Base-by-base conservation (phyloP, 2,113 vertebrate species). In the Prunella fulvescens region DNA sequence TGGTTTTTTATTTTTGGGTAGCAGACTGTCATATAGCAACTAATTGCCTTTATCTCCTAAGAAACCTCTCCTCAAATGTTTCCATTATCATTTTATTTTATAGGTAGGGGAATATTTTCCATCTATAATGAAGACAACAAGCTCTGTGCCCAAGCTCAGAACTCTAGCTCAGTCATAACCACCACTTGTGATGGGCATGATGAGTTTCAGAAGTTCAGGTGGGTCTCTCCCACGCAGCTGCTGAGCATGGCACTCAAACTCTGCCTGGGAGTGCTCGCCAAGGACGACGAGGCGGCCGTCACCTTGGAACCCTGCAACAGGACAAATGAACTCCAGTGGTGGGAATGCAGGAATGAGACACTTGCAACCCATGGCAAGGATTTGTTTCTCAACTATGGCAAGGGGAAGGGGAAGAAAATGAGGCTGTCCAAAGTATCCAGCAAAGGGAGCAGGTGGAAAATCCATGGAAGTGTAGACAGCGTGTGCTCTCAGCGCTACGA, bases 321-420 rank as follows among this genome's bases (percentile, higher is more conserved):
- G 12, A 98, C 81, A 1, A 99, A 90, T 9, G 73, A 96, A 7
- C 94, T 99, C 28, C 99, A 99, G 90, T 98, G 98, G 42, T 99
- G 99, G 99, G 98, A 98, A 64, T 99, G 99, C 83, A 98, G 97
- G 95, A 99, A 99, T 10, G 98, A 98, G 5, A 99, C 98, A 0
- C 97, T 99, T 58, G 98, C 98, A 26, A 97, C 99, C 23, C 94
- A 97, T 8, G 97, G 97, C 82, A 96, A 98, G 78, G 97, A 98
- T 25, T 96, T 99, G 23, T 98, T 98, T 96, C 96, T 99, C 69
- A 99, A 98, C 95, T 99, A 99, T 69, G 99, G 98, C 20, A 98
- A 99, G 67, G 96, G 40, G 31, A 98, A 98, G 10, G 98, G 99
- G 76, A 98, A 96, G 92, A 99, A 97, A 92, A 31, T 98, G 44